A percentile compares a stretch with the other conserved stretches of the same genome.
Evolutionary conservation across 2,113 vertebrate species (phyloP).

Genomic region (Nerophis ophidion): DNA sequence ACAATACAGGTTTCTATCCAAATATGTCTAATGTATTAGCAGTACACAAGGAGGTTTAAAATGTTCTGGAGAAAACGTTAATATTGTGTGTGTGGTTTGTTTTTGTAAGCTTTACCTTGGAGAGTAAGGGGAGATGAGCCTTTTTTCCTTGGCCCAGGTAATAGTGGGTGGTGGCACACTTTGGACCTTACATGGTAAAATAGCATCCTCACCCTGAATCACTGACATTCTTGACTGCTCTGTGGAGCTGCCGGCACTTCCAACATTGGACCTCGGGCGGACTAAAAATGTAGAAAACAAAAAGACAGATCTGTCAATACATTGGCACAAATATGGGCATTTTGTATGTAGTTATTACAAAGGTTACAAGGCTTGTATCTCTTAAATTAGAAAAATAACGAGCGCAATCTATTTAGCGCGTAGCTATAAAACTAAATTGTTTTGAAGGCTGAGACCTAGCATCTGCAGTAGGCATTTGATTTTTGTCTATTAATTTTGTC

Average conservation of each 20-base stretch:
- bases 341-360: not conserved
- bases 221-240: conserved; percentile 75
- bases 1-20: not conserved
- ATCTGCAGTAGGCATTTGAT: too few species aligned
- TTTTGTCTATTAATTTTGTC: too few species aligned
- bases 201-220: conserved; percentile 77
- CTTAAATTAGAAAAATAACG: too few species aligned
- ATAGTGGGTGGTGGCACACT: conserved; percentile 86
- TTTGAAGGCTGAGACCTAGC: too few species aligned
- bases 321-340: not conserved
- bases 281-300: conserved; percentile 65
- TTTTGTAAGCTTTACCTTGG: conserved; percentile 74
- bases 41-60: not conserved
- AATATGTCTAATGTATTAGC: not conserved
- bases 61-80: not conserved
- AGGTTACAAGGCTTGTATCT: too few species aligned
- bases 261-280: conserved; percentile 75
- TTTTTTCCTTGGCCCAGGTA: conserved; percentile 89
- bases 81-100: not conserved
- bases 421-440: too few species aligned
- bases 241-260: conserved; percentile 46
- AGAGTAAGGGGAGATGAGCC: conserved; percentile 91
- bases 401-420: too few species aligned
- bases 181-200: conserved; percentile 86
- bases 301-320: not conserved